Evolutionary conservation across 2,888 invertebrate species (phyloP), one percentile per base, ranked within the genome.

Genomic region (Bombylius major): DNA sequence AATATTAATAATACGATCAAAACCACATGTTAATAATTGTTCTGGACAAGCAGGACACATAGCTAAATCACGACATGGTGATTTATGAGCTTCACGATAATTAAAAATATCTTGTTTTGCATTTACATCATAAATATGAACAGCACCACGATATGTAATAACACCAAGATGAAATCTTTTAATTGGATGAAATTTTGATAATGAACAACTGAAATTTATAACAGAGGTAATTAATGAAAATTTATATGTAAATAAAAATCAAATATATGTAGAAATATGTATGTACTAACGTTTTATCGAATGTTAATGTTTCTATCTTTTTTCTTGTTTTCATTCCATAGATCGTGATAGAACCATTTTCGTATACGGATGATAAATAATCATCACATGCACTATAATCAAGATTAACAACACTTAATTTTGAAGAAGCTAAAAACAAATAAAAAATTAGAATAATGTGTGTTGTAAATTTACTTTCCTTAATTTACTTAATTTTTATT

Each of bases 381-480:
- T 72, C 73, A 62, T 73, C 71, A 0, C 69, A 68, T 8, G 66
- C 65, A 59, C 70, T 74, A 52, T 69, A 74, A 57, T 74, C 74
- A 56, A 73, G 60, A 57, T 63, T 68, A 23, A 71, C 60, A 5
- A 74, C 71, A 5, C 70, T 64, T 53, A 66, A 67, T 4, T 66
- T 65, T 5, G 63, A 61, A 23, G 63, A 62, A 42, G 71, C 70
- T 68, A 45, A n/a, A 60, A 57, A 52, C 12, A 36, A 48, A 32
- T n/a, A 48, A 54, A 47, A 23, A 9, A 6, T 45, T 44, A 42
- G 12, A 53, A 34, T 34, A 33, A 13, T 53, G 9, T 32, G 47
- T 11, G n/a, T 7, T 33, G 5, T 5, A 39, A 51, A 32, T 36
- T 14, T 34, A 14, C 4, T 51, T 51, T 51, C 12, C 14, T n/a